These are phyloP conservation scores for Drosophila carrolli DNA, from an alignment of 1,140 invertebrate genomes.

Conservation along the genomic window DNA sequence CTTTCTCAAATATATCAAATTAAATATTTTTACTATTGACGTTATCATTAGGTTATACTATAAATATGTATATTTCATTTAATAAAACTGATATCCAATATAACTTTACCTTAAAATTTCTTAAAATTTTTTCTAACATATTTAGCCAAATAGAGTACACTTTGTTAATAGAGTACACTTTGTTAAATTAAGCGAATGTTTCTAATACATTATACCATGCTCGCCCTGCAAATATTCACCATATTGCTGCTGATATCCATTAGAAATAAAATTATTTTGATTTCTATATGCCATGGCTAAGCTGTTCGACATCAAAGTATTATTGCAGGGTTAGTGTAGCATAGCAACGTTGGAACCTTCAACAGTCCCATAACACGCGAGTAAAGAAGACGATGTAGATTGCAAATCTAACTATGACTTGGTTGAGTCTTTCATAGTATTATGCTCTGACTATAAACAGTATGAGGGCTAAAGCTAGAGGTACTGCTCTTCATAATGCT, in stretches of 20 bases:
- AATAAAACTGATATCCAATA: conserved; percentile 63
- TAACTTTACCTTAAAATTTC: conserved; percentile 35
- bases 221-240: conserved; percentile 93
- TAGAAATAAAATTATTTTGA: conserved; percentile 87
- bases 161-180: too few relatives aligned
- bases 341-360: conserved; percentile 84
- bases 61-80: conserved; percentile 64
- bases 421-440: too few relatives aligned
- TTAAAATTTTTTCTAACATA: too few relatives aligned
- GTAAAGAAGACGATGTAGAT: conserved; percentile 70
- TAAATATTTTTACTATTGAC: conserved; percentile 58
- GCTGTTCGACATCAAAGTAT: conserved; percentile 84
- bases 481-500: too few relatives aligned
- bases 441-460: too few relatives aligned
- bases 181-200: conserved; percentile 38
- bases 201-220: conserved; percentile 89
- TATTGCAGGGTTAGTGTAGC: conserved; percentile 87
- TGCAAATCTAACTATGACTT: too few relatives aligned
- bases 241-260: conserved; percentile 91
- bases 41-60: conserved; percentile 21
- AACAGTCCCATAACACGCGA: conserved; percentile 80
- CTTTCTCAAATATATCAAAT: too few relatives aligned
- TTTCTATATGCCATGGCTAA: conserved; percentile 87
- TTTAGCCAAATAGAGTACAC: too few relatives aligned
- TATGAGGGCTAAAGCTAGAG: too few relatives aligned